Evolutionary conservation across 2,797 vertebrate genomes (phyloP), one percentile per base, ranked within the genome.

Genomic region (Octomys mimax): DNA sequence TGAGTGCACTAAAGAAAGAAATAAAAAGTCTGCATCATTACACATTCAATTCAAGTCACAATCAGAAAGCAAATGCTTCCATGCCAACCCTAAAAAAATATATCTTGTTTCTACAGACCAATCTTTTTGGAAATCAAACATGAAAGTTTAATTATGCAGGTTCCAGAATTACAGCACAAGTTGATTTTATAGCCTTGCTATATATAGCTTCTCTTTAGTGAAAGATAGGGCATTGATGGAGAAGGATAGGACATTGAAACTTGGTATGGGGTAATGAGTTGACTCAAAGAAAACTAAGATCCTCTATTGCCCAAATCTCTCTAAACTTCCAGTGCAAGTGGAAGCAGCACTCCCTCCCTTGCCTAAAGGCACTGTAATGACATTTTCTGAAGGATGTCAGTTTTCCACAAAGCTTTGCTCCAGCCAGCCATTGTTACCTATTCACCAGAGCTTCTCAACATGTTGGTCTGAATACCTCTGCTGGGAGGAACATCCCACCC

Each of bases 141-240:
- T 31, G 70, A 78, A 73, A 95, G 77, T 83, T 83, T 73, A 89
- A 78, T 54, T 66, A 8, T 77, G 36, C 49, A 70, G 18, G 16
- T 92, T 73, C 94, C 62, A 94, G 71, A 91, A 87, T 92, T 78
- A 57, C 62, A 94, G 73, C 9, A 42, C 59, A 57, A 90, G 26
- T 36, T 91, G 85, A 95, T 66, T 83, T 96, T 52, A 95, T 42
- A 90, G 26, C 78, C n/a, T 92, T 84, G 59, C 49, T 68, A 90
- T 54, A 54, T 54, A 54, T 16, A 54, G 54, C 18, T 80, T 39
- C 68, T 82, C 59, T 95, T n/a, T 73, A 82, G 73, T 62, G 33
- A 70, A 88, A 89, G 33, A 73, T 18, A 61, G 62, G 57, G 22
- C 62, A 91, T 22, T 87, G 52, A 81, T 57, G 22, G 46, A 73